Base-by-base conservation (phyloP, 2,113 vertebrate genomes). In the Pachyramphus minor region DNA sequence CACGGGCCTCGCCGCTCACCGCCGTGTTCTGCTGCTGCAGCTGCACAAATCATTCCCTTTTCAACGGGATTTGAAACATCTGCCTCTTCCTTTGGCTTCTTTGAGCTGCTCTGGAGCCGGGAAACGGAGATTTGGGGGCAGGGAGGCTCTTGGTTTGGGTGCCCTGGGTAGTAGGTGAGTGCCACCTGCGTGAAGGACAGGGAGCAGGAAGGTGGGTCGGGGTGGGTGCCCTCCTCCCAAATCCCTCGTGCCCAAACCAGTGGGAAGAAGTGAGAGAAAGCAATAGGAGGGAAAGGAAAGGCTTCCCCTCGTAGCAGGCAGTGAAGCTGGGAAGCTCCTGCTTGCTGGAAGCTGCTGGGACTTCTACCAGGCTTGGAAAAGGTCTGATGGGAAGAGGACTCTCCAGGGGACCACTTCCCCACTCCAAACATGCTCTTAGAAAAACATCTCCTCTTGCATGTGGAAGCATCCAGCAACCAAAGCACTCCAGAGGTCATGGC, bases 221-320 rank as follows among this genome's bases (percentile, higher is more conserved):
- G 37, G 27, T 8, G 45, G 44, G 30, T 3, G 5, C 11, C 9
- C 45, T 80, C n/a, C 41, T 95, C 23, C 50, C 59, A 13, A 5
- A 31, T 35, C 13, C 18, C 15, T 63, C 1, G 0, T 0, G 0
- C 25, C 23, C 24, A 37, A 25, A 64, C 0, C 2, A 45, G 49
- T 28, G 52, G 16, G 74, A 24, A 27, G 76, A 71, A 23, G 39
- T 20, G 35, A 41, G 45, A 25, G 69, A 53, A 64, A 23, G 16
- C 31, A 39, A 27, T 82, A 71, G 23, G 58, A 75, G 2, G 23
- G 20, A 58, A 64, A 79, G 53, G 19, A 60, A 84, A 91, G 7
- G 14, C 5, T 92, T 95, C 63, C 30, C 20, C 20, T 35, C 53
- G 50, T 60, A 64, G 27, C 4, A 14, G 37, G 17, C 7, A 63